Base-by-base conservation (phyloP, 2,888 invertebrate species). In the Myathropa florea region DNA sequence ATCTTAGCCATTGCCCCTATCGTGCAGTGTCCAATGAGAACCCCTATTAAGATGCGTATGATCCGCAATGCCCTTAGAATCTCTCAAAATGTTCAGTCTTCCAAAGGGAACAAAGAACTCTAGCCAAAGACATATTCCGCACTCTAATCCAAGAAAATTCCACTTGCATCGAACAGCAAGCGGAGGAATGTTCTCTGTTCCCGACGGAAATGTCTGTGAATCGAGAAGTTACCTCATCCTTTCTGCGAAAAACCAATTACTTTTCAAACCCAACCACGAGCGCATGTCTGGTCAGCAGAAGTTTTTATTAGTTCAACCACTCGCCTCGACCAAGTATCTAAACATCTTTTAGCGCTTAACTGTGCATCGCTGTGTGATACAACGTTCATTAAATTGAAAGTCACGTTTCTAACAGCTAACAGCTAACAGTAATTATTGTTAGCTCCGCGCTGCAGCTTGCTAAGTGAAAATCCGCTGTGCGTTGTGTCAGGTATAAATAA, bases 371-470 rank as follows among this genome's bases (percentile, higher is more conserved):
- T 46, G 46, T 18, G 46, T 18, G 46, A 46, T n/a, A 4, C 46
- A 21, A 61, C 68, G 53, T 68, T 46, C 33, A 61, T 55, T 71
- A 78, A 71, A n/a, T 71, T 71, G 59, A 70, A 78, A 64, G 78
- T 78, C 78, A 78, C 78, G 78, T 64, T 63, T 64, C 78, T 78
- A 71, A 78, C 70, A 46, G 78, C 63, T 4, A n/a, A 18, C n/a
- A 46, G 18, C 39, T 18, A 46, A 46, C 46, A 64, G 64, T 71
- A 30, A 71, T 71, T 63, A 57, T 30, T 59, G 46, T 46, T 46
- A 71, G 70, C 39, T 77, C 9, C 28, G 39, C 24, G 30, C 36
- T 64, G 53, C 28, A 28, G 18, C 46, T 18, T 7, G 46, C 46
- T 46, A 46, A 46, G 18, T 46, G 46, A 46, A 46, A 46, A 18